These are phyloP conservation scores for Ptyas mucosa DNA, from an alignment of 2,113 vertebrate species.

Conservation along the genomic window DNA sequence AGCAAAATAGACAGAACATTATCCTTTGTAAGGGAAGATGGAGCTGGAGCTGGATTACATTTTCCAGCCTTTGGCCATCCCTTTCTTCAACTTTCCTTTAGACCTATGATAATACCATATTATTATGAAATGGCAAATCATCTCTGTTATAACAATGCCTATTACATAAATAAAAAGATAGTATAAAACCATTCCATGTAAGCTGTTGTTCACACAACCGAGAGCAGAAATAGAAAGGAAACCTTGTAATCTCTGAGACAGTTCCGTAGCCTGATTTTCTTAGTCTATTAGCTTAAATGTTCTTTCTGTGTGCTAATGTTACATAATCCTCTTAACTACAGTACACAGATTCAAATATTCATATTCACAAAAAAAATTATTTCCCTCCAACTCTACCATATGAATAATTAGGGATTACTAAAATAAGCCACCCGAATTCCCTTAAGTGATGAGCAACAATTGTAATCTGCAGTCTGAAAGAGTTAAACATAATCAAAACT, in stretches of 20 bases:
- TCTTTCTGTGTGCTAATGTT: background rate
- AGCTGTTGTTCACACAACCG: background rate
- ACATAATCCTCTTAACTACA: background rate
- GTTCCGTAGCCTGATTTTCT: background rate
- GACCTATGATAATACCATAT: background rate
- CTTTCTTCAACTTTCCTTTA: background rate
- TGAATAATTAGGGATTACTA: background rate
- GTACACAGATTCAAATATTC: background rate
- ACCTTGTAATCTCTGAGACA: background rate
- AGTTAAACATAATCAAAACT: background rate
- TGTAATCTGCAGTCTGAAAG: background rate
- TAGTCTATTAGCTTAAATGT: background rate
- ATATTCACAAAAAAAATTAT: background rate
- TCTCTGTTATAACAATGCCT: background rate
- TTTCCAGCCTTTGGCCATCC: background rate
- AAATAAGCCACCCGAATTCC: background rate
- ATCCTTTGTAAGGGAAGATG: background rate
- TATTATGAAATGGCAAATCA: background rate
- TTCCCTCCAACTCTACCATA: background rate
- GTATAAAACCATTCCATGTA: background rate
- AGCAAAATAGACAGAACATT: background rate
- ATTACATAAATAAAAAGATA: background rate
- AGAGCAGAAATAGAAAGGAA: background rate
- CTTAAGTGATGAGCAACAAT: background rate
- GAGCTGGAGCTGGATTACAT: background rate